Evolutionary conservation across 2,888 invertebrate species (phyloP), one percentile per base, ranked within the genome.

Genomic region (Leptothorax acervorum): DNA sequence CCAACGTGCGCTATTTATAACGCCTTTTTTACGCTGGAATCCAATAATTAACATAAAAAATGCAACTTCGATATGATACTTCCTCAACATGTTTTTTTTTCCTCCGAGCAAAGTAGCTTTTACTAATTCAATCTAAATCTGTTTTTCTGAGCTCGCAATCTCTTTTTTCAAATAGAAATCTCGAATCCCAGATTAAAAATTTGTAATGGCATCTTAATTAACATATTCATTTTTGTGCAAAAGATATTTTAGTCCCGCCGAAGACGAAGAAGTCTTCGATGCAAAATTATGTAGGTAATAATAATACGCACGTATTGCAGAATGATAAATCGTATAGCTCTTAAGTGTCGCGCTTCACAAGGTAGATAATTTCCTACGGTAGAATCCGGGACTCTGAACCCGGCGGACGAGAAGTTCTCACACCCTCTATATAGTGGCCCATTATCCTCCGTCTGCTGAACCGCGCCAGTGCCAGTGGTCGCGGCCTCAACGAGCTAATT

Each of bases 401-500:
- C 48, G n/a, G 11, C 42, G 53, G 9, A 68, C 57, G 48, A 70
- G 66, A 71, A 71, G 23, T 79, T 79, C 71, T 60, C 79, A 79
- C 79, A 79, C 71, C 79, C 60, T 79, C 79, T 15, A n/a, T n/a
- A n/a, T n/a, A 45, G 70, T 48, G 57, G 45, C 62, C 79, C 70
- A 71, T 79, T 79, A 79, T 79, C 35, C 70, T 23, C 70, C 71
- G 60, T 79, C 70, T 79, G 35, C 57, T 70, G 70, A 70, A n/a
- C 23, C 60, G 39, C 70, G 70, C 57, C 70, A 53, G 79, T 23
- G 23, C 23, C 23, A 23, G 23, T 68, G 73, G 73, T 65, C 73
- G 23, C 55, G 55, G 23, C 28, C 65, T 74, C 66, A 68, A 70
- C 73, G 65, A 83, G 84, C 86, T 89, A 85, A 89, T 86, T 89